Evolutionary conservation across 2,797 vertebrate genomes (phyloP).

Genomic region (Cuniculus paca): DNA sequence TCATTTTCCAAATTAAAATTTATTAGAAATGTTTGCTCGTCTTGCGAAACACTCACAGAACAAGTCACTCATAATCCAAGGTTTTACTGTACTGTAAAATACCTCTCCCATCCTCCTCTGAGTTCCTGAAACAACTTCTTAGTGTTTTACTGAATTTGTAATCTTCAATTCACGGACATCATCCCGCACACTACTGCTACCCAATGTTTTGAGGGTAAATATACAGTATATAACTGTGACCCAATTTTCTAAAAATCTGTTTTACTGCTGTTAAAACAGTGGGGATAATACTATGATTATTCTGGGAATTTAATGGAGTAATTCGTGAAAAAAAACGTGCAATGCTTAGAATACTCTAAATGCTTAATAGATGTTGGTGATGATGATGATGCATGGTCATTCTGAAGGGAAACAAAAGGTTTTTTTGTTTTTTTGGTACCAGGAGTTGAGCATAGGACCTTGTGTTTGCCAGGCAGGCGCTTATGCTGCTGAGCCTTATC

Average conservation of each 20-base stretch:
- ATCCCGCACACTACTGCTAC: background rate
- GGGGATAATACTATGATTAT: background rate
- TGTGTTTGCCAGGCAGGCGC: no score
- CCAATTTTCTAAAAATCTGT: constrained; percentile 12
- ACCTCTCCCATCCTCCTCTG: background rate
- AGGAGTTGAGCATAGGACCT: no score
- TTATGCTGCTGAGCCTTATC: no score
- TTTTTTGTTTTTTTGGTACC: no score
- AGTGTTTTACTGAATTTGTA: background rate
- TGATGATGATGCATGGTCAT: background rate
- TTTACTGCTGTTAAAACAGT: background rate
- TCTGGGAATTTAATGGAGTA: constrained; percentile 19
- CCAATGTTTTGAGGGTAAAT: background rate
- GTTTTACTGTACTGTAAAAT: background rate
- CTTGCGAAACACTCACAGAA: background rate
- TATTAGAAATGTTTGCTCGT: background rate
- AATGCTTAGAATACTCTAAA: background rate
- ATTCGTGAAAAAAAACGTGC: background rate
- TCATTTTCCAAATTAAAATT: background rate
- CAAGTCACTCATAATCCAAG: background rate
- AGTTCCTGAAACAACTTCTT: background rate
- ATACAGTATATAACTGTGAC: background rate
- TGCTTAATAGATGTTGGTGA: background rate
- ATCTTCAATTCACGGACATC: background rate
- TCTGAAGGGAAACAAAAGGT: background rate